Evolutionary conservation across 2,113 vertebrate genomes (phyloP).

Genomic region (Irena cyanogastra): DNA sequence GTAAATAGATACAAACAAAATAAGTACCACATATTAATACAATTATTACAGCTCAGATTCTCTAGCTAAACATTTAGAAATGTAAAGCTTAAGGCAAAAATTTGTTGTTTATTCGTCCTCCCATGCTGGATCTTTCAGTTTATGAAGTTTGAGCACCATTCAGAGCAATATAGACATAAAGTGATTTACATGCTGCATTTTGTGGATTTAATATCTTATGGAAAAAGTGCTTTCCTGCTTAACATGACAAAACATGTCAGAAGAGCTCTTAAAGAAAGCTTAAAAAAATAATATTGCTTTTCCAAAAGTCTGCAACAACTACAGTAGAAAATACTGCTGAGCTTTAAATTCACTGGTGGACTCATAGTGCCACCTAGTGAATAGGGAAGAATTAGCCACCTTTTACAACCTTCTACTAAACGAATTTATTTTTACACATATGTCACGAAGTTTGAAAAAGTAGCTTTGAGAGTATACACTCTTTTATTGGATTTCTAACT

Average conservation of each 20-base stretch:
- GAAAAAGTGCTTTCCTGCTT: not conserved
- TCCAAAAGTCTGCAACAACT: not conserved
- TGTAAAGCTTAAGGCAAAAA: not conserved
- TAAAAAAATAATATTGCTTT: not conserved
- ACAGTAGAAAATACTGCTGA: rapidly evolving
- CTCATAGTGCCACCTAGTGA: constrained; percentile 66
- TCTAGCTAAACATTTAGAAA: not conserved
- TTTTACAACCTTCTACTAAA: not conserved
- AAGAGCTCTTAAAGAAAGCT: not conserved
- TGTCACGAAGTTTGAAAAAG: not conserved
- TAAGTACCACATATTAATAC: not conserved
- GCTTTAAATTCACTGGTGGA: not conserved
- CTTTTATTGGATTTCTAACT: not conserved
- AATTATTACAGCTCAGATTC: not conserved
- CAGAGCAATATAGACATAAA: not conserved
- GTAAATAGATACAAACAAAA: not conserved
- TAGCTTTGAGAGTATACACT: not conserved
- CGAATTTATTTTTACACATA: not conserved
- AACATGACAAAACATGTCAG: not conserved
- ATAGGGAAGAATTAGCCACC: not conserved
- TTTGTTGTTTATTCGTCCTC: not conserved
- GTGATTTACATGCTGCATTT: not conserved
- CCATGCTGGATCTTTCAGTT: not conserved
- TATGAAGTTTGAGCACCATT: not conserved
- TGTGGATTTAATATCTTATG: not conserved